Percentiles rank a stretch among this genome's conserved stretches.
phyloP scores from a whole-genome alignment of 2,113 vertebrate species.

The Brachyhypopomus occidentalis region DNA sequence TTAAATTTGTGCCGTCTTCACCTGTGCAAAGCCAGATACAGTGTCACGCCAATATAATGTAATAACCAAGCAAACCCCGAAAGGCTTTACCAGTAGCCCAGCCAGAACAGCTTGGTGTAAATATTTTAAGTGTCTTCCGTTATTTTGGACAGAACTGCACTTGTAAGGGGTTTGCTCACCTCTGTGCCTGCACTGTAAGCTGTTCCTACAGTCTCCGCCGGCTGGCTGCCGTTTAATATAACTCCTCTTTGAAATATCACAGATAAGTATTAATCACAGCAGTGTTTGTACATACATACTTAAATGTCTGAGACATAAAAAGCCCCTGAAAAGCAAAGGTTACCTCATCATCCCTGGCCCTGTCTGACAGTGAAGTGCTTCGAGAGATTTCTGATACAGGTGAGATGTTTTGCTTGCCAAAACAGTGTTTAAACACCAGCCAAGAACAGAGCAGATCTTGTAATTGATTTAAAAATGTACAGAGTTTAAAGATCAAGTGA shows the following conservation, averaged over 20 bases:
- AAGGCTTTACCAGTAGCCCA: slow-evolving; percentile 47
- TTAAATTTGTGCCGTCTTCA: slow-evolving; percentile 36
- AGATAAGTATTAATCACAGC: slow-evolving; percentile 96
- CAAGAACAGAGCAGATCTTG: slow-evolving; percentile 86
- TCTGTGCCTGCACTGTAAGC: slow-evolving; percentile 67
- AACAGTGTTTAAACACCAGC: slow-evolving; percentile 86
- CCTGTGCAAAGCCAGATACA: slow-evolving; percentile 60
- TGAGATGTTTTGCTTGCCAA: slow-evolving; percentile 83
- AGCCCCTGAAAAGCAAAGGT: slow-evolving; percentile 85
- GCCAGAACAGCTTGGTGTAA: slow-evolving; percentile 66
- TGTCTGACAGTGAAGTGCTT: slow-evolving; percentile 92
- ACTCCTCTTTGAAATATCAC: slow-evolving; percentile 96
- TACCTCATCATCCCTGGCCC: slow-evolving; percentile 83
- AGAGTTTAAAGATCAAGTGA: too few relatives aligned
- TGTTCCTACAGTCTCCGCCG: slow-evolving; percentile 80
- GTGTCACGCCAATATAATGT: slow-evolving; percentile 56
- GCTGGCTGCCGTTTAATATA: slow-evolving; percentile 85
- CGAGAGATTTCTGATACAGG: slow-evolving; percentile 89
- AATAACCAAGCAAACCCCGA: slow-evolving; percentile 67
- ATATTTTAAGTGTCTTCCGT: slow-evolving; percentile 73
- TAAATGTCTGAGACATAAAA: slow-evolving; percentile 89
- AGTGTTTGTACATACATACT: slow-evolving; percentile 81
- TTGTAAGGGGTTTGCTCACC: slow-evolving; percentile 54
- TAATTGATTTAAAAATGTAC: slow-evolving; percentile 75
- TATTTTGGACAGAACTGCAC: slow-evolving; percentile 62